phyloP scores from a whole-genome alignment of 2,888 invertebrate genomes.

The Trissoscelio sp. region DNA sequence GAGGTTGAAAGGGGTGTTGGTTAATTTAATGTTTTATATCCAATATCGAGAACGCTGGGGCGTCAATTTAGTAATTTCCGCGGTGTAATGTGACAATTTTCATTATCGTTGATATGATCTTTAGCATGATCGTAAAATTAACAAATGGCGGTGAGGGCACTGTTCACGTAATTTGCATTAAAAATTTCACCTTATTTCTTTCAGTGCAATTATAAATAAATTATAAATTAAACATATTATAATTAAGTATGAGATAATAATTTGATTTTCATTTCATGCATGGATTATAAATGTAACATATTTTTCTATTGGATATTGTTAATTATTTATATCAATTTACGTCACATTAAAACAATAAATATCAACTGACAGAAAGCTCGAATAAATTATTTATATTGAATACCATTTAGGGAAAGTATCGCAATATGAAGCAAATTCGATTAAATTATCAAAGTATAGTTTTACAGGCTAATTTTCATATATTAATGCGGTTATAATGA shows the following conservation, averaged over 20 bases:
- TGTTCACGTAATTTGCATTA: background rate
- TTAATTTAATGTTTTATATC: slow-evolving; percentile 17
- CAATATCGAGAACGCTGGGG: background rate
- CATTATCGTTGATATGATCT: slow-evolving; percentile 14
- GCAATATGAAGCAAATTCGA: too few relatives aligned
- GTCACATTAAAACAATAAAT: too few relatives aligned
- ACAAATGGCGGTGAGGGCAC: background rate
- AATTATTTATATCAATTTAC: too few relatives aligned
- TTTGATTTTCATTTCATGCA: too few relatives aligned
- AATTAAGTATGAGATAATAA: too few relatives aligned
- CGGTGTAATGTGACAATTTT: slow-evolving; percentile 30
- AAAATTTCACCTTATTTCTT: too few relatives aligned
- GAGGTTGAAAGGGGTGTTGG: slow-evolving; percentile 1
- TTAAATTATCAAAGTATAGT: background rate
- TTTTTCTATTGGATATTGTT: too few relatives aligned
- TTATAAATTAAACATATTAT: too few relatives aligned
- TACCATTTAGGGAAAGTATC: too few relatives aligned
- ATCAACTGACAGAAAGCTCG: too few relatives aligned
- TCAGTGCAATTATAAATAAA: background rate
- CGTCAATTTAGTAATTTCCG: slow-evolving; percentile 18
- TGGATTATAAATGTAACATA: too few relatives aligned
- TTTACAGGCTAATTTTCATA: background rate
- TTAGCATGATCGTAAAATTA: slow-evolving; percentile 23
- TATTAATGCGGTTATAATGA: background rate
- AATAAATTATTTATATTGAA: too few relatives aligned